A percentile compares a stretch with the other conserved stretches of the same genome.
phyloP scores from a whole-genome alignment of 2,797 vertebrate species.

The Acestrorhynchus altus region DNA sequence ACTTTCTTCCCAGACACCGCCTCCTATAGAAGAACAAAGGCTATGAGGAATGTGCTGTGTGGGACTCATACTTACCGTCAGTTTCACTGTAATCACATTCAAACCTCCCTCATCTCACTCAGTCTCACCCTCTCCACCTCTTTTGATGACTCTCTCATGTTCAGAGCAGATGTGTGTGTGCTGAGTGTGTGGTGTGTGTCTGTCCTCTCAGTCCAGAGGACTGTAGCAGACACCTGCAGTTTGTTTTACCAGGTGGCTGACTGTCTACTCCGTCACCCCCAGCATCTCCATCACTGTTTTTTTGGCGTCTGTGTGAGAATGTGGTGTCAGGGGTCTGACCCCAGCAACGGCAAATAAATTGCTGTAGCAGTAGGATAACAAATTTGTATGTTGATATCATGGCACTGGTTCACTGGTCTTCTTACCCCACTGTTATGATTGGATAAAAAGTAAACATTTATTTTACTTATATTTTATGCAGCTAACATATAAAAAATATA shows the following conservation, averaged over 20 bases:
- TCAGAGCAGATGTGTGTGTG: background rate
- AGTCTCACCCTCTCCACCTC: background rate
- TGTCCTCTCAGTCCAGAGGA: slow-evolving; percentile 35
- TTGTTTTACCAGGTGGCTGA: slow-evolving; percentile 45
- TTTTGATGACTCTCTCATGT: background rate
- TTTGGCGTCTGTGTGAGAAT: background rate
- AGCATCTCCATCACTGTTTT: background rate
- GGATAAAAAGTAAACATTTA: too few species aligned
- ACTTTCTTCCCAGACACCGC: background rate
- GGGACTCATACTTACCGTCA: slow-evolving; percentile 26
- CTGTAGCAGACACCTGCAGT: slow-evolving; percentile 45
- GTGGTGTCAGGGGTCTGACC: slow-evolving; percentile 13
- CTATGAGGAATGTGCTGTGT: slow-evolving; percentile 21
- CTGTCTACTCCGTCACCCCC: slow-evolving; percentile 29
- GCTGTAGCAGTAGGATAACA: background rate
- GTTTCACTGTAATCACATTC: slow-evolving; percentile 11
- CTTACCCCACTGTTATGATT: too few species aligned
- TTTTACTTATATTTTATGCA: too few species aligned
- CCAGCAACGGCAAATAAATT: background rate
- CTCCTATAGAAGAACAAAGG: slow-evolving; percentile 28
- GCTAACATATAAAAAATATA: too few species aligned
- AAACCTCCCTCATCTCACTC: too few species aligned
- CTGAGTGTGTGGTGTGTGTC: slow-evolving; percentile 9
- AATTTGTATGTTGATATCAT: background rate
- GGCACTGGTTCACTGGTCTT: too few species aligned